Conservation (phyloP, 2,888 invertebrate species). For the Papilio demoleus region DNA sequence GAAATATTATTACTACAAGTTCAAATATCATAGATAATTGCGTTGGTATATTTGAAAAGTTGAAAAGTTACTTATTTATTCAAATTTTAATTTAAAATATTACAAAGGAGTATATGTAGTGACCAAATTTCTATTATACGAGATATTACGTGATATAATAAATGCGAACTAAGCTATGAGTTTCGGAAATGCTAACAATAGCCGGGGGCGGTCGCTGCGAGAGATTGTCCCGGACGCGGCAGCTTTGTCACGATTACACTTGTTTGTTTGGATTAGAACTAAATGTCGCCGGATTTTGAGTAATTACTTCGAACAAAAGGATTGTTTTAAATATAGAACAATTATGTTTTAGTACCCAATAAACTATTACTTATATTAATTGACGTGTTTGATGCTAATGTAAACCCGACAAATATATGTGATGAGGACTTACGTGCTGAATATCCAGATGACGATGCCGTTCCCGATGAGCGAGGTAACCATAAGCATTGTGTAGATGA, state of each 20-base stretch:
- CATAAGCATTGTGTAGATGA: conserved; percentile 86
- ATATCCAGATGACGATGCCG: conserved; percentile 89
- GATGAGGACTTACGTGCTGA: conserved; percentile 84
- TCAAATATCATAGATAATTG: not conserved
- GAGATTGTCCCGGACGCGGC: conserved; percentile 19
- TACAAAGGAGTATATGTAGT: too few relatives aligned
- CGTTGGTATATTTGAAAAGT: too few relatives aligned
- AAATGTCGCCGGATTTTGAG: conserved; percentile 7
- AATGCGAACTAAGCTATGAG: conserved; percentile 18
- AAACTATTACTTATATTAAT: too few relatives aligned
- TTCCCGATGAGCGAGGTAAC: conserved; percentile 86
- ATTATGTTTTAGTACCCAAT: not conserved
- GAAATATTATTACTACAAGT: not conserved
- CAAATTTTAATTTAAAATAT: too few relatives aligned
- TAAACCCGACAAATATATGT: not conserved
- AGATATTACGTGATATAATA: conserved; percentile 3
- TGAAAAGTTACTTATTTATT: too few relatives aligned
- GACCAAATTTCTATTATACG: not conserved
- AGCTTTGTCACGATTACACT: conserved; percentile 26
- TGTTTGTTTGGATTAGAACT: conserved; percentile 33
- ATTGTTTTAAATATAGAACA: not conserved
- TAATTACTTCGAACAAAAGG: not conserved
- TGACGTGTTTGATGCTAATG: not conserved
- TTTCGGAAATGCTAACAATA: conserved; percentile 28
- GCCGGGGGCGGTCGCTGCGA: conserved; percentile 25